Conservation (phyloP, 2,888 invertebrate species). For the Lathronympha strigana region DNA sequence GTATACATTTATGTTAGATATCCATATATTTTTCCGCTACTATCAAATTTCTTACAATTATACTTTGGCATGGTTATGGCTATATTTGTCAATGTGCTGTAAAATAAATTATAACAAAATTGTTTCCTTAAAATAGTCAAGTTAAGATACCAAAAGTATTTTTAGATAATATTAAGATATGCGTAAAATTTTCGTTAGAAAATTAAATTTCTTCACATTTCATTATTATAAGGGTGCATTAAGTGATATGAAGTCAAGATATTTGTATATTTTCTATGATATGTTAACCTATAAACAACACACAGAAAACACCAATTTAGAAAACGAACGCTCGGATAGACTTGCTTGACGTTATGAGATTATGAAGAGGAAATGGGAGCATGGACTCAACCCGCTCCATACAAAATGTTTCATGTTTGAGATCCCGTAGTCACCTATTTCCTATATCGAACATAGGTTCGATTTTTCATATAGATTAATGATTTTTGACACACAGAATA, state of each 20-base stretch:
- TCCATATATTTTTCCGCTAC: conserved; percentile 37
- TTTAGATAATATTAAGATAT: conserved; percentile 19
- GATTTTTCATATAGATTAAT: too few relatives aligned
- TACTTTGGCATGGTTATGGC: conserved; percentile 40
- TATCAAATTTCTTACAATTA: conserved; percentile 30
- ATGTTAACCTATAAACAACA: conserved; percentile 44
- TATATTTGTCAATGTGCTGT: conserved; percentile 13
- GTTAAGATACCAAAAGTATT: background rate
- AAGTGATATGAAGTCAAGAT: conserved; percentile 47
- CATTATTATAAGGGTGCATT: conserved; percentile 38
- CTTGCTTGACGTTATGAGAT: conserved; percentile 13
- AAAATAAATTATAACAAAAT: conserved; percentile 1
- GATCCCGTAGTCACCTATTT: too few relatives aligned
- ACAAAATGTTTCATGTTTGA: too few relatives aligned
- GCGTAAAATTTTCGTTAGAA: conserved; percentile 26
- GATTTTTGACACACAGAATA: too few relatives aligned
- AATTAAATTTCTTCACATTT: conserved; percentile 35
- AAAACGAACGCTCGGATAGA: conserved; percentile 43
- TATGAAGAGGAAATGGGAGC: background rate
- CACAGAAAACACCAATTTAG: conserved; percentile 45
- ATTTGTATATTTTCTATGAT: conserved; percentile 44
- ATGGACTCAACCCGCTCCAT: too few relatives aligned
- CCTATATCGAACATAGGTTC: too few relatives aligned
- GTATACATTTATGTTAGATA: conserved; percentile 29
- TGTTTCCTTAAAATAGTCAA: background rate